Evolutionary conservation across 2,888 invertebrate genomes (phyloP), one percentile per base, ranked within the genome.

Genomic region (Ophraella communa): DNA sequence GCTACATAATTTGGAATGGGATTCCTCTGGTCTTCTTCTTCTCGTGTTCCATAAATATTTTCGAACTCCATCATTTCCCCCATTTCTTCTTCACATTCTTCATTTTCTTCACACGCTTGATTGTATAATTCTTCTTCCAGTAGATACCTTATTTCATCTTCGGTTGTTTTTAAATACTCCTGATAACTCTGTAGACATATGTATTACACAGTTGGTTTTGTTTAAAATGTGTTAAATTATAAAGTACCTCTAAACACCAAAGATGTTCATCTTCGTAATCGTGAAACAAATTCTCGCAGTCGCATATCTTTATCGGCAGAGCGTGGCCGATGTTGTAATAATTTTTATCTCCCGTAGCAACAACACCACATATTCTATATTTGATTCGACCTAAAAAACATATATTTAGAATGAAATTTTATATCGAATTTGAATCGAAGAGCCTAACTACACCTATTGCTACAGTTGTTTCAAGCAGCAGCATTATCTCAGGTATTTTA

Each of bases 351-450:
- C 74, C 73, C 21, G 76, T 75, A 56, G 74, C 72, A 33, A 71
- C 75, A 2, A 81, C 79, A n/a, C 81, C 82, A 7, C 63, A 35
- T 49, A 80, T 77, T 17, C 71, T 70, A 64, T 77, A 80, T 62
- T 78, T 77, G 30, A 73, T 71, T 27, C 49, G 14, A 2, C 49
- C 49, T 51, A 51, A n/a, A 51, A 23, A 11, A 1, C 10, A 27
- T 1, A 27, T 27, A 27, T 3, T 27, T n/a, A n/a, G n/a, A n/a
- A n/a, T n/a, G n/a, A n/a, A n/a, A 27, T 27, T 27, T 27, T 7
- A 7, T 27, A 8, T 27, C 27, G n/a, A n/a, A n/a, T n/a, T n/a
- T n/a, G n/a, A n/a, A n/a, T n/a, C n/a, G n/a, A n/a, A n/a, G n/a
- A n/a, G n/a, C n/a, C n/a, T n/a, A n/a, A n/a, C n/a, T n/a, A n/a